Base-by-base conservation (phyloP, 1,140 invertebrate species). In the Papilio helenus region DNA sequence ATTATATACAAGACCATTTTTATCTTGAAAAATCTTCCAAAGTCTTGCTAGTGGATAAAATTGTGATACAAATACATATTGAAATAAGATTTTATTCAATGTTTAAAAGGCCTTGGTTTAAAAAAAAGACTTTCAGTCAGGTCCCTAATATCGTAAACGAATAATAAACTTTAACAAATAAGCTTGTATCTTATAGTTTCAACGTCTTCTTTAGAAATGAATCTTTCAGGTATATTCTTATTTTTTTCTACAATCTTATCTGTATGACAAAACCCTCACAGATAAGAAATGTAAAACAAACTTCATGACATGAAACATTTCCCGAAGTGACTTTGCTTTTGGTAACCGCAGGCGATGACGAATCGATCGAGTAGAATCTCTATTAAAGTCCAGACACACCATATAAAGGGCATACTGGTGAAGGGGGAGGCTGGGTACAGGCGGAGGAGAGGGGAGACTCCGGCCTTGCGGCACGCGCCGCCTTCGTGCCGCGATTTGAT, bases 381-480 rank as follows among this genome's bases (percentile, higher is more conserved):
- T 82, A 86, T 85, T 88, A 84, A 84, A 79, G 82, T 82, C 83
- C 81, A 74, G 80, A 80, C 80, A 80, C 79, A 83, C 85, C 87
- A 84, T 87, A 85, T 86, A 88, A 82, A 86, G 85, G 77, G 61
- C 65, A 16, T 7, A 84, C 76, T 72, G 58, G 23, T 23, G 58
- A 26, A 29, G 26, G 61, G 20, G 61, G 23, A 29, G 12, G 61
- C 61, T 34, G 26, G n/a, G 51, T 55, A 20, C 51, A 55, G 80
- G 74, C 55, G 73, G 84, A 79, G 88, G 85, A 85, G 89, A 86
- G 81, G 88, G 91, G 90, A 88, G 82, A 79, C 78, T 73, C 85
- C 90, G 93, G 88, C 93, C 93, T 94, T 93, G 92, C 82, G 93
- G 93, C 93, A 94, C 93, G 92, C 92, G 92, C 91, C 92, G 82